Evolutionary conservation across 2,113 vertebrate genomes (phyloP).

Genomic region (Danio rerio): GRCz12tu NC_133188.1:27877001-27877500

Average conservation of each 20-base stretch:
- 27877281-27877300: neutral
- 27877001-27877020: neutral
- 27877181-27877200: too few relatives aligned
- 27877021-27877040: neutral
- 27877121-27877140: too few relatives aligned
- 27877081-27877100: neutral
- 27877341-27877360: slow-evolving; percentile 3
- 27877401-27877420: slow-evolving; percentile 51
- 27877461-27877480: slow-evolving; percentile 65
- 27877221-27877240: too few relatives aligned
- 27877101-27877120: too few relatives aligned
- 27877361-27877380: slow-evolving; percentile 20
- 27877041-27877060: neutral
- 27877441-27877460: slow-evolving; percentile 54
- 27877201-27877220: too few relatives aligned
- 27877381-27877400: slow-evolving; percentile 32
- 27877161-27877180: too few relatives aligned
- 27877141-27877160: too few relatives aligned
- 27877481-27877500: slow-evolving; percentile 68
- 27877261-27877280: neutral
- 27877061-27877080: neutral
- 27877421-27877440: slow-evolving; percentile 57
- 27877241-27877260: too few relatives aligned
- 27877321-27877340: neutral
- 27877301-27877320: neutral